Conservation (phyloP, 2,797 vertebrate genomes). For the Dallia pectoralis region DNA sequence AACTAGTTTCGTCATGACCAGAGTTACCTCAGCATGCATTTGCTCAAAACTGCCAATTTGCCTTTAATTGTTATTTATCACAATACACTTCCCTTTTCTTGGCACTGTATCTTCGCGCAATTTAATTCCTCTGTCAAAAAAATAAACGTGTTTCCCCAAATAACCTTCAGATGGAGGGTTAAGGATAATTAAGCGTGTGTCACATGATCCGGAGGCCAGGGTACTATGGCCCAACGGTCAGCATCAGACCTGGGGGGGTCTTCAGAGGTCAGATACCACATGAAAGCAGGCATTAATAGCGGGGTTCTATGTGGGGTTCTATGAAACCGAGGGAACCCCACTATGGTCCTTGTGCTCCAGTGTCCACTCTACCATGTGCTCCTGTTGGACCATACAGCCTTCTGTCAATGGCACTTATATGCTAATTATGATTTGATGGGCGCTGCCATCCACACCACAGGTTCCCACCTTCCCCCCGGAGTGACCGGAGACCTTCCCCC, state of each 20-base stretch:
- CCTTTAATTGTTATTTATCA: no score
- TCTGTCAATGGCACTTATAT: conserved; percentile 13
- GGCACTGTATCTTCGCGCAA: no score
- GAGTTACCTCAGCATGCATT: neutral
- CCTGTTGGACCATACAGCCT: neutral
- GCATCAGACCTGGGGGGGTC: neutral
- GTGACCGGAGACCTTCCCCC: conserved; percentile 8
- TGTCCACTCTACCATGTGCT: neutral
- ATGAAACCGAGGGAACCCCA: neutral
- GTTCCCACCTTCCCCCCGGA: neutral
- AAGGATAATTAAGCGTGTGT: neutral
- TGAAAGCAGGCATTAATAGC: neutral
- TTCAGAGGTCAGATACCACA: neutral
- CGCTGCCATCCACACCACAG: neutral
- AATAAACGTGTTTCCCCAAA: no score
- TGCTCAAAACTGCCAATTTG: neutral
- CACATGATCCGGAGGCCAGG: neutral
- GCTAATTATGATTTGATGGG: conserved; percentile 12
- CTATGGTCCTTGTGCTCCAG: neutral
- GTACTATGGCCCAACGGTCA: neutral
- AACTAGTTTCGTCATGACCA: neutral
- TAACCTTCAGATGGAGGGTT: no score
- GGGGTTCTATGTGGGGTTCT: no score
- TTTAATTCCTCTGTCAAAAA: no score
- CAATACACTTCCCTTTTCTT: no score